Evolutionary conservation across 1,140 invertebrate species (phyloP).

Genomic region (Thaumetopoea pityocampa): DNA sequence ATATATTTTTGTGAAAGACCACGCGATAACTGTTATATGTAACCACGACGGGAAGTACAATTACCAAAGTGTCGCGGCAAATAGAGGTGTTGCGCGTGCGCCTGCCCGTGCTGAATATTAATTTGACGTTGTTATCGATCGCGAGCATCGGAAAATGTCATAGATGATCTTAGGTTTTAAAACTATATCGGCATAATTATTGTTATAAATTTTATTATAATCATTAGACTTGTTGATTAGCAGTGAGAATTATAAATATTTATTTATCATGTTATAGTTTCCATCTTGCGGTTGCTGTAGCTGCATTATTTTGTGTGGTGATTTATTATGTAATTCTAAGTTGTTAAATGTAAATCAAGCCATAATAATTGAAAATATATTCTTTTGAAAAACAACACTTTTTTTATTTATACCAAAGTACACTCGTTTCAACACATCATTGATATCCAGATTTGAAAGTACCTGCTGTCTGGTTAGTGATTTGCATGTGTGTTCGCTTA

Average conservation of each 20-base stretch:
- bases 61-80: slow-evolving; percentile 16
- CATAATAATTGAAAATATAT: slow-evolving; percentile 75
- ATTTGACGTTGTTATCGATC: slow-evolving; percentile 48
- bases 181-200: slow-evolving; percentile 67
- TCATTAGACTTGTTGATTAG: slow-evolving; percentile 70
- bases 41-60: slow-evolving; percentile 31
- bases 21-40: slow-evolving; percentile 27
- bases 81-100: slow-evolving; percentile 21
- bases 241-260: slow-evolving; percentile 65
- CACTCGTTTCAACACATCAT: too few relatives aligned
- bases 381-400: slow-evolving; percentile 66
- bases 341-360: slow-evolving; percentile 74
- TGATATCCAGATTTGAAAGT: too few relatives aligned
- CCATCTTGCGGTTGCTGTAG: slow-evolving; percentile 57
- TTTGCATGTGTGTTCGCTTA: too few relatives aligned
- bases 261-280: slow-evolving; percentile 67
- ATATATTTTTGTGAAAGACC: slow-evolving; percentile 51
- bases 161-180: slow-evolving; percentile 50
- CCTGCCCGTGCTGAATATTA: slow-evolving; percentile 37
- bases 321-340: slow-evolving; percentile 72
- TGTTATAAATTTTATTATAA: slow-evolving; percentile 68
- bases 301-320: slow-evolving; percentile 67
- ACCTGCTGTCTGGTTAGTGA: too few relatives aligned
- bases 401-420: slow-evolving; percentile 44
- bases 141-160: slow-evolving; percentile 37